A percentile compares a stretch with the other conserved stretches of the same genome.
phyloP scores from a whole-genome alignment of 1,140 invertebrate genomes.

The Drosophila obscura region DNA sequence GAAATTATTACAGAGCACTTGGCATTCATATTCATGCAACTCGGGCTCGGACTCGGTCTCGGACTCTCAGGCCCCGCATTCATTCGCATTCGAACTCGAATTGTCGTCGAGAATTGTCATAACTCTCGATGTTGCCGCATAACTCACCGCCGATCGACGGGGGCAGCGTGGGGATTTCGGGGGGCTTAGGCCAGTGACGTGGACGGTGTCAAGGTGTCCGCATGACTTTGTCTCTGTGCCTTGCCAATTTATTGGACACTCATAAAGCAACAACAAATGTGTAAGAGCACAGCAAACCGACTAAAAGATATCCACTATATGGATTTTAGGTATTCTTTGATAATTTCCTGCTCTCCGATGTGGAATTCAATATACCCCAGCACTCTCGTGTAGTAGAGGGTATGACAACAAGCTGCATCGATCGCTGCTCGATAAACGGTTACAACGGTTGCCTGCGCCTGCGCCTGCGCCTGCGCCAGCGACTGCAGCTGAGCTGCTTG shows the following conservation, averaged over 20 bases:
- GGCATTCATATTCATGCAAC: constrained; percentile 58
- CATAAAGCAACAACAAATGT: constrained; percentile 8
- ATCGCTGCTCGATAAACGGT: constrained; percentile 72
- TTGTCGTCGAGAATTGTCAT: constrained; percentile 68
- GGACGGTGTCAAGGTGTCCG: constrained; percentile 67
- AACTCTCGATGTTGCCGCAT: constrained; percentile 67
- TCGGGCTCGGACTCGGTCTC: neutral
- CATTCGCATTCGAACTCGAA: constrained; percentile 38
- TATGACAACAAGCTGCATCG: constrained; percentile 52
- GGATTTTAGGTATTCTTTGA: no score
- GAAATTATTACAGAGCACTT: constrained; percentile 50
- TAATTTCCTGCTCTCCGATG: no score
- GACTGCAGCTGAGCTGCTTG: constrained; percentile 39
- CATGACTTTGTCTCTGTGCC: constrained; percentile 52
- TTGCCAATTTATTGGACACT: constrained; percentile 73
- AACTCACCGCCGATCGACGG: constrained; percentile 39
- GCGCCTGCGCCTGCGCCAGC: constrained; percentile 20
- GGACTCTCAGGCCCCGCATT: neutral
- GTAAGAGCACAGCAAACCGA: constrained; percentile 2
- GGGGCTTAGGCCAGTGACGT: neutral
- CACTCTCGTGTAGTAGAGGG: no score
- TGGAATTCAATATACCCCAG: no score
- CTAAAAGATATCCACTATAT: no score
- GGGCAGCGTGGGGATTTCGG: neutral
- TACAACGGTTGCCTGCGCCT: constrained; percentile 32